Evolutionary conservation across 1,140 invertebrate species (phyloP), one percentile per base, ranked within the genome.

Genomic region (Magallana gigas): DNA sequence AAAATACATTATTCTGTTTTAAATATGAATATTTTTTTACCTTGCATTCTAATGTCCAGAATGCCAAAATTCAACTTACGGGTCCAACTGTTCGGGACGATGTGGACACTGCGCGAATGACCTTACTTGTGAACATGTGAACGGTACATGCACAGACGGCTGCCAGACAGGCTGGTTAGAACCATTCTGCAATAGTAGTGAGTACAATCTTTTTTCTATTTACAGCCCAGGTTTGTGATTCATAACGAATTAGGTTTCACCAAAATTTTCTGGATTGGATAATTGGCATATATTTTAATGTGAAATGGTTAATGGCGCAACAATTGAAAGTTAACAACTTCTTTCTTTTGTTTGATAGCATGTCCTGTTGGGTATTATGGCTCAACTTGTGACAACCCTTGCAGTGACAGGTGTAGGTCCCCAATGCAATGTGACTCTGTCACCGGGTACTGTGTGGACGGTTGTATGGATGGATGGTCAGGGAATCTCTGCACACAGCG

Each of bases 361-460:
- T 93, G 92, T 82, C 58, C 59, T 23, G 11, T 18, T 16, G 91
- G 91, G 0, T 58, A 11, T 9, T 91, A 87, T 58, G 91, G 92
- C 2, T 84, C 86, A n/a, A 91, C 91, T 85, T 93, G 92, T 85
- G 88, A 85, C 5, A 62, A n/a, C 11, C 59, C 23, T 3, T 93
- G 92, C 81, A 91, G 91, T 12, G 18, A 8, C 36, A 23, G 9
- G 8, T 71, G 68, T 71, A 71, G 0, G 8, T 11, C 1, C 2
- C 5, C 48, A 6, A 56, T 5, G 9, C 57, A 57, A 14, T 57
- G 48, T 57, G 80, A 57, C 14, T 56, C 48, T 57, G 14, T 82
- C 8, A n/a, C 18, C 16, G 48, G 48, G 16, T n/a, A 56, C 1
- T 57, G 48, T 58, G 57, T 56, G 11, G 57, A 18, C 0, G 80